A percentile compares a stretch with the other conserved stretches of the same genome.
phyloP scores from a whole-genome alignment of 2,113 vertebrate species.

The Danio rerio region DNA sequence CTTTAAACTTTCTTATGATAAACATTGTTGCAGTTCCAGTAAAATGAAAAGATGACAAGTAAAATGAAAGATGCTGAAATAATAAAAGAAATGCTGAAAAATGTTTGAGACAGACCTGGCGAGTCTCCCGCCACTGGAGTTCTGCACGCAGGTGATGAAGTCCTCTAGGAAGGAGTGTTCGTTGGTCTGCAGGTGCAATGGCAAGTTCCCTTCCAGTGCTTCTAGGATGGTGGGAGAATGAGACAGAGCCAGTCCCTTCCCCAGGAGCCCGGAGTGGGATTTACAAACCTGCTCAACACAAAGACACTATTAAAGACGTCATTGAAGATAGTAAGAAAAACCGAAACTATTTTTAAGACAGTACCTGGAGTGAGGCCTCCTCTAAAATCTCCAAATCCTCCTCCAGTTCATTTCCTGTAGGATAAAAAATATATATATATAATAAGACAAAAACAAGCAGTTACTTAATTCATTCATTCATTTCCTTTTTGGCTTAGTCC shows the following conservation, averaged over 20 bases:
- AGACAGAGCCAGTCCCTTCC: slow-evolving; percentile 94
- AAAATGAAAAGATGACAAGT: too few relatives aligned
- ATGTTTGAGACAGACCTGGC: slow-evolving; percentile 81
- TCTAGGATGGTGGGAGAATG: slow-evolving; percentile 96
- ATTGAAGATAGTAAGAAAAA: background rate
- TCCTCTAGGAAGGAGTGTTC: slow-evolving; percentile 98
- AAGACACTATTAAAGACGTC: background rate
- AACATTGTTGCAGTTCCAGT: too few relatives aligned
- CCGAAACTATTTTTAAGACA: background rate
- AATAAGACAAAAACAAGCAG: slow-evolving; percentile 1
- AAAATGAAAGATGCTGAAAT: too few relatives aligned
- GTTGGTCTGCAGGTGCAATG: slow-evolving; percentile 95
- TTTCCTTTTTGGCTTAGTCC: too few relatives aligned
- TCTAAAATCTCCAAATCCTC: slow-evolving; percentile 98
- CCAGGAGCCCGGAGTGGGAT: slow-evolving; percentile 93
- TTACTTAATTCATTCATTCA: too few relatives aligned
- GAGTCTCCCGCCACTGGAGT: slow-evolving; percentile 94
- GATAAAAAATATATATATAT: background rate
- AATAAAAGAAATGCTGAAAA: background rate
- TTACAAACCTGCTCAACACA: slow-evolving; percentile 86
- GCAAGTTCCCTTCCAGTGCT: slow-evolving; percentile 94
- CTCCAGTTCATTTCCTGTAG: slow-evolving; percentile 92
- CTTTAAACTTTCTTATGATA: too few relatives aligned
- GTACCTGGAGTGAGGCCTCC: slow-evolving; percentile 95
- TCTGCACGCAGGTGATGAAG: slow-evolving; percentile 95